Evolutionary conservation across 2,888 invertebrate genomes (phyloP).

Genomic region (Lithophane semibrunnea): DNA sequence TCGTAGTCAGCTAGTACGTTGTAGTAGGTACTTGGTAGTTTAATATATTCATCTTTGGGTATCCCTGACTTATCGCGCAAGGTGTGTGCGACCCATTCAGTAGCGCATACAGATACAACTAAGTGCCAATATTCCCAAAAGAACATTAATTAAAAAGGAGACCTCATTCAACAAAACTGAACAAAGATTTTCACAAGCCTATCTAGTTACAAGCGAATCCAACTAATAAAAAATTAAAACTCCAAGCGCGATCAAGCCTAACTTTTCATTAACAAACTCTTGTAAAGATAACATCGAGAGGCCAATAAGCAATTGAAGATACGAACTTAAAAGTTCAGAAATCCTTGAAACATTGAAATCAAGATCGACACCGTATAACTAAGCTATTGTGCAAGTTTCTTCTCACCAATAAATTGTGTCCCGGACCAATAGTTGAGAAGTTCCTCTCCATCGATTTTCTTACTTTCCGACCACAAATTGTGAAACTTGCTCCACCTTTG

Average conservation of each 20-base stretch:
- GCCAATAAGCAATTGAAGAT: slow-evolving; percentile 66
- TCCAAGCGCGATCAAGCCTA: background rate
- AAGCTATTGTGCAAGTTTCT: slow-evolving; percentile 81
- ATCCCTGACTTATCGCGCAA: too few species aligned
- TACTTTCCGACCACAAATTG: slow-evolving; percentile 81
- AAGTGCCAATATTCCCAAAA: background rate
- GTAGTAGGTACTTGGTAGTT: background rate
- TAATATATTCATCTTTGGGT: background rate
- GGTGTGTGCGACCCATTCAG: too few species aligned
- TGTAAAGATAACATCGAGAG: slow-evolving; percentile 38
- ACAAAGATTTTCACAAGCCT: slow-evolving; percentile 11
- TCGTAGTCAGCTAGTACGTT: too few species aligned
- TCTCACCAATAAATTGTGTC: slow-evolving; percentile 81
- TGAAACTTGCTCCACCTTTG: slow-evolving; percentile 81
- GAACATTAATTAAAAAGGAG: background rate
- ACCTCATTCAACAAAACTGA: background rate
- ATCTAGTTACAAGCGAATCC: slow-evolving; percentile 25
- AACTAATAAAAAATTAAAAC: slow-evolving; percentile 40
- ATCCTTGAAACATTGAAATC: slow-evolving; percentile 73
- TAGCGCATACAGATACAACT: too few species aligned
- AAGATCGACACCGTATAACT: slow-evolving; percentile 80
- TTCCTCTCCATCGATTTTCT: slow-evolving; percentile 79
- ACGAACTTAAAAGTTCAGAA: slow-evolving; percentile 65
- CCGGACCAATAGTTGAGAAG: slow-evolving; percentile 78
- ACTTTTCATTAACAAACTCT: slow-evolving; percentile 52